phyloP scores from a whole-genome alignment of 1,140 invertebrate species.

The Trichonephila inaurata region DNA sequence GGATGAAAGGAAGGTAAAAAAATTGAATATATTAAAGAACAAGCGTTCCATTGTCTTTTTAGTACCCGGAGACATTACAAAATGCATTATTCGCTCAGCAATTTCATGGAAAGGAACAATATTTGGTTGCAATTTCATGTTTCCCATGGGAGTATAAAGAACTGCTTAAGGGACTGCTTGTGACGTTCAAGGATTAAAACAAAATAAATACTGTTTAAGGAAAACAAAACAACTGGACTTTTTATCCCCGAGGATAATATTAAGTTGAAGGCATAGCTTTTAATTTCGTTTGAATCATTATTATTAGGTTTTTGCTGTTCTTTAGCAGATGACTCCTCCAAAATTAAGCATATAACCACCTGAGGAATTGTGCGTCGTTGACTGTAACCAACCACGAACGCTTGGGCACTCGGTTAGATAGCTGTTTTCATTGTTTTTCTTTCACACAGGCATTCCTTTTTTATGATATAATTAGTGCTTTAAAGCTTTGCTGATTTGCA shows the following conservation, averaged over 20 bases:
- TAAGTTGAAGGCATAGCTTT: background rate
- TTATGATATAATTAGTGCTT: too few relatives aligned
- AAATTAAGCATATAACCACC: conserved; percentile 16
- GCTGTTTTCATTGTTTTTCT: too few relatives aligned
- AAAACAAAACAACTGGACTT: background rate
- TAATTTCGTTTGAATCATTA: conserved; percentile 48
- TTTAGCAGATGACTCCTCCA: background rate
- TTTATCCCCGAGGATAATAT: conserved; percentile 30
- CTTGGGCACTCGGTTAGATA: background rate
- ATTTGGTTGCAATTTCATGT: conserved; percentile 7
- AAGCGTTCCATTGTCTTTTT: background rate
- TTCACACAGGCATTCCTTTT: too few relatives aligned
- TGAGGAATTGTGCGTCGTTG: background rate
- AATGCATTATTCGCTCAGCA: background rate
- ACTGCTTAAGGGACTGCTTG: background rate
- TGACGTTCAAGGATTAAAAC: conserved; percentile 52
- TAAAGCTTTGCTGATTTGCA: too few relatives aligned
- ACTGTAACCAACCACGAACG: too few relatives aligned
- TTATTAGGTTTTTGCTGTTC: background rate
- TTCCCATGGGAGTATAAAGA: background rate
- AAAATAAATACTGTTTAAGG: conserved; percentile 36
- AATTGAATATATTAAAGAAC: background rate
- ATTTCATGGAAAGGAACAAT: background rate
- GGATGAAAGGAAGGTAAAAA: too few relatives aligned
- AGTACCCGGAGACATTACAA: background rate